Conservation (phyloP, 2,888 invertebrate genomes). For the Mythimna pallens region DNA sequence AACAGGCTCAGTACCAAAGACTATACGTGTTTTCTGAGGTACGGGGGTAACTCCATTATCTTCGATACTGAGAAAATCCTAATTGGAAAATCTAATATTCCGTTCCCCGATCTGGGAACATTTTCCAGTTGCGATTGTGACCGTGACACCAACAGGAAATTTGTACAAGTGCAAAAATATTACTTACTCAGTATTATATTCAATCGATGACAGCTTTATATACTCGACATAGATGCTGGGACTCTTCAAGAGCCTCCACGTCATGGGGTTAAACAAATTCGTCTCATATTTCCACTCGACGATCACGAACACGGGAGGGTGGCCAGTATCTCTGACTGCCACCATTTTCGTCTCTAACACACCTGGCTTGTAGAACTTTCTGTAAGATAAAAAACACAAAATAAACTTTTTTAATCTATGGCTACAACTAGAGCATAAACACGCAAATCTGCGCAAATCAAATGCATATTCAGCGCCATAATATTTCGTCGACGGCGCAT, state of each 20-base stretch:
- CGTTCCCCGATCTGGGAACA: background rate
- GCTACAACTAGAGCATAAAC: background rate
- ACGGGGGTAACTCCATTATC: background rate
- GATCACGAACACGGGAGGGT: constrained; percentile 92
- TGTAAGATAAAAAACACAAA: constrained; percentile 62
- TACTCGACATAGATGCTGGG: constrained; percentile 94
- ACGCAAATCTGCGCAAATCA: too few species aligned
- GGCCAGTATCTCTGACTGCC: constrained; percentile 92
- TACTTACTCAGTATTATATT: constrained; percentile 92
- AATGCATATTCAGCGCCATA: too few species aligned
- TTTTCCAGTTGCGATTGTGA: background rate
- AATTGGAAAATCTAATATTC: background rate
- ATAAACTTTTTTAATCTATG: background rate
- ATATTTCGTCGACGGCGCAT: too few species aligned
- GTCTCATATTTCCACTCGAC: constrained; percentile 95
- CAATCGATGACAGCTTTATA: constrained; percentile 93
- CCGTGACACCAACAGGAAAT: background rate
- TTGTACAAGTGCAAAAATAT: background rate
- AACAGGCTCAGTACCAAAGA: too few species aligned
- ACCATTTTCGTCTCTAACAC: constrained; percentile 92
- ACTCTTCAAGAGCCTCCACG: constrained; percentile 94
- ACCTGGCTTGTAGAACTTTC: constrained; percentile 93
- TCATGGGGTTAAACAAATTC: constrained; percentile 95
- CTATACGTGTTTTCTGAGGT: background rate
- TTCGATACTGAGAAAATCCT: background rate